Percentiles rank a stretch among this genome's conserved stretches.
phyloP scores from a whole-genome alignment of 2,888 invertebrate species.

The Melipona beecheii region DNA sequence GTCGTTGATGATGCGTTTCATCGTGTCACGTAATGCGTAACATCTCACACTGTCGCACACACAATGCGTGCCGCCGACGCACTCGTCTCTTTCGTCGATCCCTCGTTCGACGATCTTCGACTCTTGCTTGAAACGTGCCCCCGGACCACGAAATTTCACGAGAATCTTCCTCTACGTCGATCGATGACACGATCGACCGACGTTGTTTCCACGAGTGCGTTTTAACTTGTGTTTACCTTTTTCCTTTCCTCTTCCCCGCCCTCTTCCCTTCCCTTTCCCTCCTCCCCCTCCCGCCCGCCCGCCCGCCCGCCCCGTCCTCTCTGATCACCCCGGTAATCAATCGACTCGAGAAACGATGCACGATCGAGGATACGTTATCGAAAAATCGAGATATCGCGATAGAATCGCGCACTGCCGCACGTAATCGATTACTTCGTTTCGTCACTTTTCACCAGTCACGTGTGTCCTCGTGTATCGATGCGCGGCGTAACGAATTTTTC shows the following conservation, averaged over 20 bases:
- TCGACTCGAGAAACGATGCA: neutral
- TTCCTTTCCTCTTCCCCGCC: neutral
- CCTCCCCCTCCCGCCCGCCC: too few relatives aligned
- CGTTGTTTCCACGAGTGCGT: slow-evolving; percentile 32
- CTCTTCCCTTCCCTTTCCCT: too few relatives aligned
- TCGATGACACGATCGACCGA: slow-evolving; percentile 38
- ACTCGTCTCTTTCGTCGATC: slow-evolving; percentile 8
- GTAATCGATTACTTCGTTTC: slow-evolving; percentile 3
- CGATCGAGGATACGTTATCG: neutral
- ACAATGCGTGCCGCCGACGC: slow-evolving; percentile 4
- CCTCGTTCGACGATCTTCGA: slow-evolving; percentile 1
- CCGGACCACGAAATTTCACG: slow-evolving; percentile 19
- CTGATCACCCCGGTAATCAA: neutral
- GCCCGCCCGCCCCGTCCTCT: too few relatives aligned
- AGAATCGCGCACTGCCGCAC: slow-evolving; percentile 22
- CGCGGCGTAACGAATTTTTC: slow-evolving; percentile 39
- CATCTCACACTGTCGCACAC: neutral
- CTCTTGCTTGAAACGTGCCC: neutral
- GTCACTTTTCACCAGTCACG: slow-evolving; percentile 66
- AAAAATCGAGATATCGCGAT: slow-evolving; percentile 1
- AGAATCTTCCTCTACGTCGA: slow-evolving; percentile 45
- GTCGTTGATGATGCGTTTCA: neutral
- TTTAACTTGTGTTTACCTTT: slow-evolving; percentile 47
- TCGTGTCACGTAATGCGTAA: neutral
- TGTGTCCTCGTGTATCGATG: slow-evolving; percentile 57